These are phyloP conservation scores for Myopa tessellatipennis DNA, from an alignment of 2,888 invertebrate species.

Conservation along the genomic window DNA sequence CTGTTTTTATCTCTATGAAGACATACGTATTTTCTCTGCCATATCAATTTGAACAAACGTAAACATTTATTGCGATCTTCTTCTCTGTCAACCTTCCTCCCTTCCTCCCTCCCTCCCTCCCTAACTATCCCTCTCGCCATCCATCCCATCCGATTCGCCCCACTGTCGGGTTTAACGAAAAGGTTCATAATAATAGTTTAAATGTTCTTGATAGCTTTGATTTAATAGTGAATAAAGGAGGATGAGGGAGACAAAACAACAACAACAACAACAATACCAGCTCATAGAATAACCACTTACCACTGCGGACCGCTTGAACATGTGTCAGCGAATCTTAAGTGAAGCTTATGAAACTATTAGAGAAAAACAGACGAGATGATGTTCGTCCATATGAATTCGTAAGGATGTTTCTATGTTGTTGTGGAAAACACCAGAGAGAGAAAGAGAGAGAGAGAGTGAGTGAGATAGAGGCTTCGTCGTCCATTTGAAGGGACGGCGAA, in stretches of 20 bases:
- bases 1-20: slow-evolving; percentile 51
- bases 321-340: slow-evolving; percentile 68
- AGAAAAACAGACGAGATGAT: slow-evolving; percentile 35
- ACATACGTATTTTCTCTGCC: slow-evolving; percentile 52
- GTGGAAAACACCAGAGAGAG: too few relatives aligned
- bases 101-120: not conserved
- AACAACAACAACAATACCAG: slow-evolving; percentile 5
- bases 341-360: slow-evolving; percentile 67
- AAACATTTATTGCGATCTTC: slow-evolving; percentile 53
- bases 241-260: slow-evolving; percentile 43
- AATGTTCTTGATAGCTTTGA: slow-evolving; percentile 57
- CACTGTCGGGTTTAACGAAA: not conserved
- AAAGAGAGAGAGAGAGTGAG: not conserved
- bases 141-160: not conserved
- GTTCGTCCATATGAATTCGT: not conserved
- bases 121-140: not conserved
- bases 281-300: slow-evolving; percentile 49
- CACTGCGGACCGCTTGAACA: slow-evolving; percentile 64
- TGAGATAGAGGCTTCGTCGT: not conserved
- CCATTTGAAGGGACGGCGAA: slow-evolving; percentile 33
- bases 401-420: too few relatives aligned
- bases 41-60: slow-evolving; percentile 59
- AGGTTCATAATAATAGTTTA: slow-evolving; percentile 53
- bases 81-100: not conserved
- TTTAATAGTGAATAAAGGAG: slow-evolving; percentile 51